A percentile compares a stretch with the other conserved stretches of the same genome.
Evolutionary conservation across 2,113 vertebrate species (phyloP).

Genomic region (Poeciliopsis prolifica): DNA sequence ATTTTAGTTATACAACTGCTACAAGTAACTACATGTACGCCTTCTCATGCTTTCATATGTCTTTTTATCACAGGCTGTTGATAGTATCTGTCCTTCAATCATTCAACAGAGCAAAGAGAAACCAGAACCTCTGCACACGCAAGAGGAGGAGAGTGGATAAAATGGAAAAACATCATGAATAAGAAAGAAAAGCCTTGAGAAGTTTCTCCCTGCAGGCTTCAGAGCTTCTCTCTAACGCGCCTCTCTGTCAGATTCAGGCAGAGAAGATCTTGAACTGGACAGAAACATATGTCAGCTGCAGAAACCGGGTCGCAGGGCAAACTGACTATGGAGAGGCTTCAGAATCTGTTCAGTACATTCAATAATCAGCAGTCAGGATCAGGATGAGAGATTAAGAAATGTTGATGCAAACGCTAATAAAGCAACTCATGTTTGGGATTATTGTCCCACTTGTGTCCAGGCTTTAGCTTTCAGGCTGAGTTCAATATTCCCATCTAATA

Average conservation of each 20-base stretch:
- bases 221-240: slow-evolving; percentile 6
- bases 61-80: not conserved
- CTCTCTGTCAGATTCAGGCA: not conserved
- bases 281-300: slow-evolving; percentile 33
- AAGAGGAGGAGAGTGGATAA: slow-evolving; percentile 1
- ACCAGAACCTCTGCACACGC: slow-evolving; percentile 14
- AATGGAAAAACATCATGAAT: no score
- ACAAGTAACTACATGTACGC: no score
- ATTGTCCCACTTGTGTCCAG: no score
- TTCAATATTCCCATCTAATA: no score
- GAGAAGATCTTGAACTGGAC: slow-evolving; percentile 47
- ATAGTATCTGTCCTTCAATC: slow-evolving; percentile 33
- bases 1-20: no score
- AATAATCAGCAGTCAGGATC: not conserved
- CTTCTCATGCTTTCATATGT: not conserved
- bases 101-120: slow-evolving; percentile 3
- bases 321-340: not conserved
- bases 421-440: no score
- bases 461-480: no score
- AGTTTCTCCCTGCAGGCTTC: slow-evolving; percentile 24
- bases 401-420: not conserved
- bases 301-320: slow-evolving; percentile 15
- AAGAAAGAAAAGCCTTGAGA: slow-evolving; percentile 36
- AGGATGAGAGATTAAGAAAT: not conserved
- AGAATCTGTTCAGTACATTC: not conserved